Conservation (phyloP, 1,140 invertebrate species). For the Drosophila lowei region DNA sequence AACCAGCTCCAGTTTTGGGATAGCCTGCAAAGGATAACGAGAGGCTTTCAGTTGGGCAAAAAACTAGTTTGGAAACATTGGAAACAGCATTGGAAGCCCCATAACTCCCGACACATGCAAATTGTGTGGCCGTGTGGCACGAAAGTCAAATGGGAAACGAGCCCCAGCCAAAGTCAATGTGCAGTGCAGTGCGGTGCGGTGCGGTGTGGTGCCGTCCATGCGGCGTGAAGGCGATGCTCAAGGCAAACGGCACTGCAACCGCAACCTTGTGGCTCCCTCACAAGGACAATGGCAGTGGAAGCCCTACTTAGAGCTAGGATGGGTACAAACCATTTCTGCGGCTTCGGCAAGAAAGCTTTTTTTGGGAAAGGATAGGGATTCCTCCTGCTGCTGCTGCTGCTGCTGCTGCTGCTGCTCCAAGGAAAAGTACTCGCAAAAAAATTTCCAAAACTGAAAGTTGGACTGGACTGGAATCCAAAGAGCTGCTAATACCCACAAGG, state of each 20-base stretch:
- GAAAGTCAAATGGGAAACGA: slow-evolving; percentile 23
- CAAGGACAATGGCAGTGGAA: slow-evolving; percentile 51
- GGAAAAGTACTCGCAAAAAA: slow-evolving; percentile 24
- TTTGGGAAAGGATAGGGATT: slow-evolving; percentile 4
- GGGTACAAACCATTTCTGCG: slow-evolving; percentile 50
- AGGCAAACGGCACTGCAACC: slow-evolving; percentile 53
- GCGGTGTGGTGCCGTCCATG: slow-evolving; percentile 59
- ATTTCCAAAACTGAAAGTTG: slow-evolving; percentile 52
- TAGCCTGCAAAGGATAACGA: slow-evolving; percentile 55
- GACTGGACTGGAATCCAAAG: slow-evolving; percentile 33
- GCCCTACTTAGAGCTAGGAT: slow-evolving; percentile 7
- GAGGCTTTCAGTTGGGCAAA: background rate
- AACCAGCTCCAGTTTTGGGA: slow-evolving; percentile 76
- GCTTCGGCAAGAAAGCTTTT: slow-evolving; percentile 50
- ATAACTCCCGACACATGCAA: slow-evolving; percentile 25
- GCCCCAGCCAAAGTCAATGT: slow-evolving; percentile 63
- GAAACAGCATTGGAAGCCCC: background rate
- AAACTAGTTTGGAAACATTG: no score
- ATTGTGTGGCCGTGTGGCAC: background rate
- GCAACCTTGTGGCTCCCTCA: slow-evolving; percentile 51
- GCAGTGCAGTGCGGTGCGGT: slow-evolving; percentile 4
- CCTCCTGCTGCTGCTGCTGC: no score
- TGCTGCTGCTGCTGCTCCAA: background rate
- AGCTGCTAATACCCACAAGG: slow-evolving; percentile 7
- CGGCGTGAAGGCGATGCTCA: slow-evolving; percentile 39